phyloP scores from a whole-genome alignment of 2,888 invertebrate species.

The Diloba caeruleocephala region DNA sequence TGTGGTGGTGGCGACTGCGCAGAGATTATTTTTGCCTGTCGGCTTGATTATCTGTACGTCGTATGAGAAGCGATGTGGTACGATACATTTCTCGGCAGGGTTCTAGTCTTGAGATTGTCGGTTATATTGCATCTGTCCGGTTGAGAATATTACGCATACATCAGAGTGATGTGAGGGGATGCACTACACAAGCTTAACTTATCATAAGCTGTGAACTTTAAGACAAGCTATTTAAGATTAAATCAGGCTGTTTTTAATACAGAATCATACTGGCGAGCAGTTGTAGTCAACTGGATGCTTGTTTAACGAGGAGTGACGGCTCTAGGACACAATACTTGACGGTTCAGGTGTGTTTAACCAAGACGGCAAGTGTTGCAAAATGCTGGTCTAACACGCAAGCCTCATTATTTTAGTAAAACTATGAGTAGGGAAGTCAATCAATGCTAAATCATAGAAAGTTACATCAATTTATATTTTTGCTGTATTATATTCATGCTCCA shows the following conservation, averaged over 20 bases:
- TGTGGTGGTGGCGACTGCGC: slow-evolving; percentile 54
- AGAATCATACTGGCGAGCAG: slow-evolving; percentile 49
- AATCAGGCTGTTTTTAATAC: slow-evolving; percentile 36
- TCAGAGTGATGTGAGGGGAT: slow-evolving; percentile 52
- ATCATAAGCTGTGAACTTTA: slow-evolving; percentile 52
- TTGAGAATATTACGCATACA: slow-evolving; percentile 69
- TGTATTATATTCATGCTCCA: too few species aligned
- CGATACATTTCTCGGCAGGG: slow-evolving; percentile 76
- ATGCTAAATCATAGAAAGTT: slow-evolving; percentile 11
- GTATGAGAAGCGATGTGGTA: slow-evolving; percentile 53
- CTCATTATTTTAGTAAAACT: slow-evolving; percentile 22
- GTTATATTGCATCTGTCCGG: slow-evolving; percentile 69
- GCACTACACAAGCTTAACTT: slow-evolving; percentile 23
- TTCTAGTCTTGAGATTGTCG: slow-evolving; percentile 65
- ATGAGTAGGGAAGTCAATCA: slow-evolving; percentile 34
- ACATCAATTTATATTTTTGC: slow-evolving; percentile 8
- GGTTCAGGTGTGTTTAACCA: slow-evolving; percentile 68
- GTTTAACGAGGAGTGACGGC: slow-evolving; percentile 73
- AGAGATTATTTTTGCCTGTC: slow-evolving; percentile 60
- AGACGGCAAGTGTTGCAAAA: slow-evolving; percentile 60
- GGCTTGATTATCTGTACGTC: slow-evolving; percentile 55
- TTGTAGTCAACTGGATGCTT: slow-evolving; percentile 64
- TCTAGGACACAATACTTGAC: slow-evolving; percentile 71
- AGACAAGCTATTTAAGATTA: slow-evolving; percentile 40
- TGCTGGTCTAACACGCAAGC: slow-evolving; percentile 39